These are phyloP conservation scores for Isaurus tuberculatus DNA, from an alignment of 92 coral and sea anemone genomes.

Conservation along the genomic window DNA sequence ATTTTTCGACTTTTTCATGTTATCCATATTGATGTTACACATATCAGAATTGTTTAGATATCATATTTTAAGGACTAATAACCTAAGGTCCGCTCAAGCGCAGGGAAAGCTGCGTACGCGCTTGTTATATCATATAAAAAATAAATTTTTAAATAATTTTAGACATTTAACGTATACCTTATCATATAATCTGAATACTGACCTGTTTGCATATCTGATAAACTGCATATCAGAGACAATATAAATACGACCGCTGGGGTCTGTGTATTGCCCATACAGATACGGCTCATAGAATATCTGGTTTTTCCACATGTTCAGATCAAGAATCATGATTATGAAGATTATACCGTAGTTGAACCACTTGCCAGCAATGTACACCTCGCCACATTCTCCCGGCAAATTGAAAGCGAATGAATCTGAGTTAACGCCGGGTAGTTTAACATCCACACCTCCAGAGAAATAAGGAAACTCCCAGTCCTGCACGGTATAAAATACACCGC, in stretches of 20 bases:
- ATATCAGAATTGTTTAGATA: no score
- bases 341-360: slow-evolving; percentile 92
- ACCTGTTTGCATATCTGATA: slow-evolving; percentile 48
- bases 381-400: slow-evolving; percentile 76
- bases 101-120: no score
- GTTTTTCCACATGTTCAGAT: slow-evolving; percentile 92
- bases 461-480: slow-evolving; percentile 94
- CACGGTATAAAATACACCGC: neutral
- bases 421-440: slow-evolving; percentile 84
- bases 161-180: neutral
- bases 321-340: slow-evolving; percentile 85
- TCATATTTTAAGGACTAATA: no score
- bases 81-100: no score
- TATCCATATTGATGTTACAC: no score
- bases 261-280: slow-evolving; percentile 83
- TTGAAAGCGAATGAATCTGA: slow-evolving; percentile 68
- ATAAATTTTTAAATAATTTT: no score
- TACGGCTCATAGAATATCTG: slow-evolving; percentile 86
- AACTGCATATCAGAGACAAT: slow-evolving; percentile 82
- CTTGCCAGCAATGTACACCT: slow-evolving; percentile 84
- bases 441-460: slow-evolving; percentile 80
- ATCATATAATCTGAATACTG: neutral
- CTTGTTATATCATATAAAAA: no score
- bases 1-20: no score
- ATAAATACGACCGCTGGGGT: slow-evolving; percentile 75